Evolutionary conservation across 2,113 vertebrate species (phyloP), one percentile per base, ranked within the genome.

Genomic region (Elgaria multicarinata): DNA sequence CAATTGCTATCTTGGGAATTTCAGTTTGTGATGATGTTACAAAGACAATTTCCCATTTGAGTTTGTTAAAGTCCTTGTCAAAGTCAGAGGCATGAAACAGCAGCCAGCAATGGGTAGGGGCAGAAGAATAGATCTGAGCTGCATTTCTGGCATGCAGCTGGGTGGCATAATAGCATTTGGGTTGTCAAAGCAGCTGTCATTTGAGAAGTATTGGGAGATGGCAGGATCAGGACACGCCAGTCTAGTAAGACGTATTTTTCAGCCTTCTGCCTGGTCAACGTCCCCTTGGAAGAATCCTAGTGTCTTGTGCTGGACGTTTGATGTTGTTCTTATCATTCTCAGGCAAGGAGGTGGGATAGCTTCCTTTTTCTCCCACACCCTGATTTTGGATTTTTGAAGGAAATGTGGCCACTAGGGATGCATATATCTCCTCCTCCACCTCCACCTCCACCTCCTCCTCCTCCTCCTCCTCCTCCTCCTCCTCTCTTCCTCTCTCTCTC

Each of bases 231-330:
- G 76, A 91, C 55, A 86, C 3, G 28, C 55, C 92, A 1, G 16
- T 89, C 92, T 58, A 80, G 74, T 64, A 88, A 84, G 76, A 90
- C 75, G 28, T 90, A 71, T 77, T 93, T 95, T 93, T 90, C 31
- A 76, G 72, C 28, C 81, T 90, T 88, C 85, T 82, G 3, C 80
- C 62, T 92, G 89, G 85, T 87, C 76, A 84, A 13, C 50, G 50
- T 86, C 78, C 64, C 75, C 18, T 13, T 39, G 69, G 88, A 93
- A 85, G 31, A 87, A 76, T 39, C 53, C 26, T 84, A 53, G 0
- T 36, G 55, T 26, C 46, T 81, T 9, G 4, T 3, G 55, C 82
- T 74, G 50, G 18, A 22, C 8, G n/a, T 20, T 12, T 3, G 10
- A 1, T 31, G 4, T n/a, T n/a, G 14, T 69, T 31, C 3, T n/a